Percentiles rank a stretch among this genome's conserved stretches.
These are phyloP conservation scores for Parnassius orleans DNA, from an alignment of 2,888 invertebrate species.

Conservation along the genomic window DNA sequence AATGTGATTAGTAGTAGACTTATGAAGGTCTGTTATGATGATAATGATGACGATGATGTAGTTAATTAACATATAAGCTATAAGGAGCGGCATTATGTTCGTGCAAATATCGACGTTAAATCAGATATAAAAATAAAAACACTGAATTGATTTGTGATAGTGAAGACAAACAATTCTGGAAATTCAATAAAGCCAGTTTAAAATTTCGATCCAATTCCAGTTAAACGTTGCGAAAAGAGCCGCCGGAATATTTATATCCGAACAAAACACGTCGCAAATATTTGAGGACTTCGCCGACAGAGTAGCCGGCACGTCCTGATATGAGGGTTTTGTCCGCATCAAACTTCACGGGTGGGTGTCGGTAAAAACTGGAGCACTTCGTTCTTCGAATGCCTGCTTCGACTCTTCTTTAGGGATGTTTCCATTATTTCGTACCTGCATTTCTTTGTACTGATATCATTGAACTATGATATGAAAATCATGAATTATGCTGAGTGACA, in stretches of 20 bases:
- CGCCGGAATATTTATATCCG: slow-evolving; percentile 59
- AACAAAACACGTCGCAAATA: slow-evolving; percentile 65
- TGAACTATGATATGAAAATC: too few species aligned
- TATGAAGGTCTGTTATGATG: too few species aligned
- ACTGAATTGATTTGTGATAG: slow-evolving; percentile 25
- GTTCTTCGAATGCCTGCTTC: slow-evolving; percentile 32
- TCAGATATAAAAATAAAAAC: neutral
- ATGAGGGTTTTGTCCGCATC: slow-evolving; percentile 53
- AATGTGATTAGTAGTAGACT: too few species aligned
- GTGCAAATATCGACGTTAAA: too few species aligned
- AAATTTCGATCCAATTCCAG: slow-evolving; percentile 48
- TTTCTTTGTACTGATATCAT: neutral
- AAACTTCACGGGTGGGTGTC: slow-evolving; percentile 66
- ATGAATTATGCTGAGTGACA: too few species aligned
- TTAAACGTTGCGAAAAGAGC: slow-evolving; percentile 56
- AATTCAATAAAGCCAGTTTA: slow-evolving; percentile 40
- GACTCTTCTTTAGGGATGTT: neutral
- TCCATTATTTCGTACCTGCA: neutral
- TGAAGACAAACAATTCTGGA: slow-evolving; percentile 7
- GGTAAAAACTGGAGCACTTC: slow-evolving; percentile 52
- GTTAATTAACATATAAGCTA: too few species aligned
- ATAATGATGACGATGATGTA: too few species aligned
- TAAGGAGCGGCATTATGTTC: too few species aligned
- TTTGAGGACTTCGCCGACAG: slow-evolving; percentile 52
- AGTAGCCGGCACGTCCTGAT: slow-evolving; percentile 55